These are phyloP conservation scores for Heterodera filipjevi DNA, from an alignment of 2,888 invertebrate genomes.

Conservation along the genomic window DNA sequence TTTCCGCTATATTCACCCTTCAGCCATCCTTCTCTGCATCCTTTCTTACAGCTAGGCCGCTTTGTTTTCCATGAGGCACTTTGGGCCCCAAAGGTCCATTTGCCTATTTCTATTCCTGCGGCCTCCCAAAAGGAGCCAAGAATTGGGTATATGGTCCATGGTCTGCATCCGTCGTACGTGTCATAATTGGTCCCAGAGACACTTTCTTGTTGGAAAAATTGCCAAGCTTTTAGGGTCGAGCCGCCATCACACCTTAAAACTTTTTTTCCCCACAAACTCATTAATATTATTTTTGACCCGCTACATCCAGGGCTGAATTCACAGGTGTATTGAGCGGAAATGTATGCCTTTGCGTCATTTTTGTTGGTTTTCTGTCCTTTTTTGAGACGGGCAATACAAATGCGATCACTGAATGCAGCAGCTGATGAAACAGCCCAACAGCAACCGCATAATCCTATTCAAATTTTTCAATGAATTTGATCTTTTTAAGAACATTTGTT, in stretches of 20 bases:
- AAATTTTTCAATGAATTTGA: too few relatives aligned
- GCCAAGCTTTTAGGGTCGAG: background rate
- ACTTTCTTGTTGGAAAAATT: background rate
- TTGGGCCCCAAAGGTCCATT: too few relatives aligned
- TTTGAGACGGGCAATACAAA: conserved; percentile 9
- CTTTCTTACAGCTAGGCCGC: background rate
- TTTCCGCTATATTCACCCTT: too few relatives aligned
- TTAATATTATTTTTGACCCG: background rate
- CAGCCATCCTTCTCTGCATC: conserved; percentile 72
- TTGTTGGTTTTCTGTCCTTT: background rate
- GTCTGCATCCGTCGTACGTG: conserved; percentile 6
- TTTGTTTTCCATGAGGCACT: background rate
- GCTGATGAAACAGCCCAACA: background rate
- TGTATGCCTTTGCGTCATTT: background rate
- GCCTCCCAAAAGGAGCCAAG: conserved; percentile 65
- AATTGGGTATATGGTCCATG: background rate
- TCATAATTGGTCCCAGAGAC: conserved; percentile 8
- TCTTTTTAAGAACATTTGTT: too few relatives aligned
- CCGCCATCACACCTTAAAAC: background rate
- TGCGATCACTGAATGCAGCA: background rate
- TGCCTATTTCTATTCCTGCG: too few relatives aligned
- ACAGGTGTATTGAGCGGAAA: background rate
- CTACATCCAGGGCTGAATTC: background rate
- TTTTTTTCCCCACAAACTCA: background rate
- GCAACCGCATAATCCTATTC: background rate